Conservation (phyloP, 1,140 invertebrate genomes). For the Caerostris darwini region DNA sequence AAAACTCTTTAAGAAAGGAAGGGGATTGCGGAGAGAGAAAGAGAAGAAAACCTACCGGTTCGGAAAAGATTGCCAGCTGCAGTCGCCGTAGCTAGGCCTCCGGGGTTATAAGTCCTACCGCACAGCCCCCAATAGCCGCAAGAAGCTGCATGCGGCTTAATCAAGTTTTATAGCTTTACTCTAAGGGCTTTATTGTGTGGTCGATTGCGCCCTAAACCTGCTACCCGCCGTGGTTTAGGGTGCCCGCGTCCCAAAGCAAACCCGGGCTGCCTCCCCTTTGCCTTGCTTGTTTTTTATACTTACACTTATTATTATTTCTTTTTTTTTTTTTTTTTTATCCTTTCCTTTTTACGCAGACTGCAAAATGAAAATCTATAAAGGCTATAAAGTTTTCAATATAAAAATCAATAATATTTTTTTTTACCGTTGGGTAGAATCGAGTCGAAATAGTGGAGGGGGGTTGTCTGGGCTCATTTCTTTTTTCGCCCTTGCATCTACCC, state of each 20-base stretch:
- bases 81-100: background rate
- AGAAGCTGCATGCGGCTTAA: constrained; percentile 70
- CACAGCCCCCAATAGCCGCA: constrained; percentile 26
- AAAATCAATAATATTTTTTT: constrained; percentile 77
- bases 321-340: constrained; percentile 6
- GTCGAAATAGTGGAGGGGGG: background rate
- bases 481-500: background rate
- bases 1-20: background rate
- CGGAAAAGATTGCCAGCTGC: constrained; percentile 68
- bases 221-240: constrained; percentile 42
- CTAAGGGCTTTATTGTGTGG: constrained; percentile 77
- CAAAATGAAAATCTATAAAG: constrained; percentile 78
- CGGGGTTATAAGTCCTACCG: constrained; percentile 64
- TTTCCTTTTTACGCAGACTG: constrained; percentile 71
- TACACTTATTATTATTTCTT: constrained; percentile 36
- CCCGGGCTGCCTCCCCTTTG: background rate
- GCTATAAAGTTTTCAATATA: constrained; percentile 78
- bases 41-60: constrained; percentile 49
- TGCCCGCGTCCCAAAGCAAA: constrained; percentile 31
- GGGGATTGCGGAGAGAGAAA: background rate
- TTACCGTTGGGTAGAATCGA: background rate
- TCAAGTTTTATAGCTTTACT: constrained; percentile 78
- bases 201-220: constrained; percentile 77
- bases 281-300: constrained; percentile 57
- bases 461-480: constrained; percentile 74